Evolutionary conservation across 30 jellyfish, hydroid and myxozoan genomes (phyloP).

Genomic region (Hydractinia echinata): DNA sequence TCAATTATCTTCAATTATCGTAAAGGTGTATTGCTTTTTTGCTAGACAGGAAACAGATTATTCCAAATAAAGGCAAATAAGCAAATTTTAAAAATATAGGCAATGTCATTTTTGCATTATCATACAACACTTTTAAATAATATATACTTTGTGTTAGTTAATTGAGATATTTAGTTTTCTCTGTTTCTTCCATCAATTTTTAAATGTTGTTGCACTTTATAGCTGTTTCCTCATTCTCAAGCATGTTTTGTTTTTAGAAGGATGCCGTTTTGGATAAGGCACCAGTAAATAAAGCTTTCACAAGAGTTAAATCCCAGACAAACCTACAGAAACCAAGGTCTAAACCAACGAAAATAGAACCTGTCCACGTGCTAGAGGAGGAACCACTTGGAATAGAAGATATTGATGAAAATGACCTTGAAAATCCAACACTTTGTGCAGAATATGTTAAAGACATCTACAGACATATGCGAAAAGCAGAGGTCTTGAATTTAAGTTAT

Average conservation of each 20-base stretch:
- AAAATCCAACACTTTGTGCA: conserved; percentile 71
- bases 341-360: background rate
- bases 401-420: conserved; percentile 60
- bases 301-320: conserved; percentile 3
- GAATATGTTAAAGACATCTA: conserved; percentile 85
- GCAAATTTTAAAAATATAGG: no score
- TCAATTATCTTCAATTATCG: no score
- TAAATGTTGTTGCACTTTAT: no score
- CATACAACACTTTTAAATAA: no score
- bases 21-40: no score
- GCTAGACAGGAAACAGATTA: no score
- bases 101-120: no score
- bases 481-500: conserved; percentile 22
- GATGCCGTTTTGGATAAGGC: background rate
- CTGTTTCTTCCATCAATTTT: no score
- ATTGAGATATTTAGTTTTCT: no score
- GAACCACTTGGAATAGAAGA: conserved; percentile 40
- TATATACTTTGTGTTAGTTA: no score
- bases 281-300: background rate
- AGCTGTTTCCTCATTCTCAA: background rate
- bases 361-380: background rate
- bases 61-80: no score
- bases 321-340: background rate
- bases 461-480: conserved; percentile 52
- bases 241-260: background rate